phyloP scores from a whole-genome alignment of 2,888 invertebrate species.

The Yponomeuta plumbellus region DNA sequence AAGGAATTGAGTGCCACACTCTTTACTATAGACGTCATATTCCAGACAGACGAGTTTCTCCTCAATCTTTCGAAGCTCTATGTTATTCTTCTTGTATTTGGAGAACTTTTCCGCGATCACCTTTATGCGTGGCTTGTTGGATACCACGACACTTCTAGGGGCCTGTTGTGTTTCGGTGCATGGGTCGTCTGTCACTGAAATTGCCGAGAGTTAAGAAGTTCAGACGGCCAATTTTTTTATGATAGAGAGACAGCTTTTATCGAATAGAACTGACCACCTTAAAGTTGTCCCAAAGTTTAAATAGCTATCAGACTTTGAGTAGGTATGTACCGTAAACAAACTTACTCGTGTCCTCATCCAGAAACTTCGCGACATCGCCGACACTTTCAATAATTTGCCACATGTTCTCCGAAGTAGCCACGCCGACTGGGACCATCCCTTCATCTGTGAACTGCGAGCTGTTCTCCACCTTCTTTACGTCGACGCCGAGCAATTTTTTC shows the following conservation, averaged over 20 bases:
- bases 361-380: not conserved
- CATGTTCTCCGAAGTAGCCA: not conserved
- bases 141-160: conserved; percentile 36
- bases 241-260: not conserved
- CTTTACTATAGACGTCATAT: conserved; percentile 48
- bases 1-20: conserved; percentile 11
- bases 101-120: conserved; percentile 55
- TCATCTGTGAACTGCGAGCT: not conserved
- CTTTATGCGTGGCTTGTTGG: conserved; percentile 49
- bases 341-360: not conserved
- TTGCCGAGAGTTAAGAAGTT: not conserved
- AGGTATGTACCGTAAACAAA: not conserved
- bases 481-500: not conserved
- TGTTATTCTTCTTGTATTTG: conserved; percentile 44
- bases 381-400: not conserved
- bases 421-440: not conserved
- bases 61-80: conserved; percentile 53
- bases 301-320: not conserved
- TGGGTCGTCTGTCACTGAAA: not conserved
- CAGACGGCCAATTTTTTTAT: not conserved
- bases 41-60: conserved; percentile 64
- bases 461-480: not conserved
- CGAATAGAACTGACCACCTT: not conserved
- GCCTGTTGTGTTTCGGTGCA: not conserved
- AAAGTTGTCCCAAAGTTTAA: not conserved